Percentiles rank a stretch among this genome's conserved stretches.
Conservation (phyloP, 2,888 invertebrate genomes). For the Entomobrya proxima region DNA sequence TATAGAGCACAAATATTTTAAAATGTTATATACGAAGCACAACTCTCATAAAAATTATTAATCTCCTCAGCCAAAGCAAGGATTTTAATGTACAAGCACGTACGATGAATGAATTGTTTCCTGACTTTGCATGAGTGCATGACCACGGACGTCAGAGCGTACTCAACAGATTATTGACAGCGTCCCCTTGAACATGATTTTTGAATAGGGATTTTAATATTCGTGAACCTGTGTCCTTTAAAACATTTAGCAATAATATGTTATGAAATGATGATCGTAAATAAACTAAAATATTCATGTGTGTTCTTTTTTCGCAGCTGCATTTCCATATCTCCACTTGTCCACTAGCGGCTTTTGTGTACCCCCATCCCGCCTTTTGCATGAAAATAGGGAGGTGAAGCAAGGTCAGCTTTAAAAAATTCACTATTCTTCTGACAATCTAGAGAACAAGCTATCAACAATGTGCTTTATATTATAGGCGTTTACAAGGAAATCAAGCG, state of each 20-base stretch:
- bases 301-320: slow-evolving; percentile 30
- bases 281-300: no score
- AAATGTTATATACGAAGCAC: no score
- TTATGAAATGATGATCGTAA: no score
- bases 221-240: no score
- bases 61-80: no score
- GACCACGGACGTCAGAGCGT: not conserved
- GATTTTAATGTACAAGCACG: not conserved
- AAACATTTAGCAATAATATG: no score
- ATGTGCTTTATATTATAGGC: slow-evolving; percentile 74
- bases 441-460: not conserved
- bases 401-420: slow-evolving; percentile 73
- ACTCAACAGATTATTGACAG: not conserved
- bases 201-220: no score
- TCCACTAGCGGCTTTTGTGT: slow-evolving; percentile 50
- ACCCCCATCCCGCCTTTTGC: slow-evolving; percentile 60
- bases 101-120: not conserved
- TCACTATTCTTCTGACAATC: not conserved
- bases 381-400: slow-evolving; percentile 70
- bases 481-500: slow-evolving; percentile 77
- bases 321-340: slow-evolving; percentile 58
- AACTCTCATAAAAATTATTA: no score
- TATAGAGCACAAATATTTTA: no score
- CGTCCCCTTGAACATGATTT: no score
- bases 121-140: not conserved